Evolutionary conservation across 2,888 invertebrate species (phyloP).

Genomic region (Choreutis nemorana): DNA sequence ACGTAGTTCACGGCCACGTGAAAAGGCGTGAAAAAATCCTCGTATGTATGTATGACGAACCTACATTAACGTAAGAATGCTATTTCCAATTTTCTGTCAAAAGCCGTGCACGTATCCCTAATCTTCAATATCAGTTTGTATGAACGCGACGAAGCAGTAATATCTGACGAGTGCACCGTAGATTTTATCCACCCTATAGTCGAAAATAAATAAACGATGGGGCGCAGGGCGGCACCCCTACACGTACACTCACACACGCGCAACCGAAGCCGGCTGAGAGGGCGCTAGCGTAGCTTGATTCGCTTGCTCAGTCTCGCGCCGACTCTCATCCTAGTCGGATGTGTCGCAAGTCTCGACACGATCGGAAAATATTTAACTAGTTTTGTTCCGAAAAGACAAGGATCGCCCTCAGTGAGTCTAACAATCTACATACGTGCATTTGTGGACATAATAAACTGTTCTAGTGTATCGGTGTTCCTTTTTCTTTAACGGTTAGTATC

Average conservation of each 20-base stretch:
- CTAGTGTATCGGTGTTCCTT: conserved; percentile 37
- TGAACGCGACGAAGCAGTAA: neutral
- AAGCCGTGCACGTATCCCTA: too few relatives aligned
- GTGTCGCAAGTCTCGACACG: conserved; percentile 42
- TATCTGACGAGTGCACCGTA: conserved; percentile 23
- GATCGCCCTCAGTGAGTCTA: conserved; percentile 33
- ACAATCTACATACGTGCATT: conserved; percentile 38
- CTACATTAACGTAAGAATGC: too few relatives aligned
- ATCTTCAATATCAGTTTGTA: too few relatives aligned
- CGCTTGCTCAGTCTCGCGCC: conserved; percentile 65
- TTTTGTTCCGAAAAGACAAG: conserved; percentile 52
- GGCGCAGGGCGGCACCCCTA: conserved; percentile 26
- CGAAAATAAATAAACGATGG: conserved; percentile 47
- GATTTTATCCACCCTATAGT: conserved; percentile 32
- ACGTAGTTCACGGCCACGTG: too few relatives aligned
- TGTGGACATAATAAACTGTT: conserved; percentile 49
- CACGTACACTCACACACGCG: conserved; percentile 33
- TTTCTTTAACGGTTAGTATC: conserved; percentile 53
- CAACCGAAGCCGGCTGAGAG: conserved; percentile 34
- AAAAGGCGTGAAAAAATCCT: too few relatives aligned
- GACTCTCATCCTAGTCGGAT: conserved; percentile 42
- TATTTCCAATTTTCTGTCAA: too few relatives aligned
- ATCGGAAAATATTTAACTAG: conserved; percentile 54
- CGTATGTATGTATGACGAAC: too few relatives aligned
- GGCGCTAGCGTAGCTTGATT: conserved; percentile 31